These are phyloP conservation scores for Heliconius melpomene DNA, from an alignment of 1,140 invertebrate species.

Conservation along the genomic window DNA sequence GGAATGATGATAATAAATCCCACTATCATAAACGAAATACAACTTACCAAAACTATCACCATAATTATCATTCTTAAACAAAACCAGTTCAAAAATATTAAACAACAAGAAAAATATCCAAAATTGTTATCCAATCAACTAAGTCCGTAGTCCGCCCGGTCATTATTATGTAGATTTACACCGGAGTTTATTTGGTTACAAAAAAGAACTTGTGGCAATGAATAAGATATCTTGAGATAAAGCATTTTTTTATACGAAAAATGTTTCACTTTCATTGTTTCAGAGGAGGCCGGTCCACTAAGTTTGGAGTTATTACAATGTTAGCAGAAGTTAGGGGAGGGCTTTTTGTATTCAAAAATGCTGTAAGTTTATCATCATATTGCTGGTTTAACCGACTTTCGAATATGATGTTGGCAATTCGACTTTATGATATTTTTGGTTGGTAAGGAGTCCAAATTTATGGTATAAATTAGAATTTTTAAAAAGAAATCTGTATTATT, in stretches of 20 bases:
- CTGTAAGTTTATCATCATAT: constrained; percentile 1
- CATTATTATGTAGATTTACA: constrained; percentile 35
- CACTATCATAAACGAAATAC: background rate
- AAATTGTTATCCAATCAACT: constrained; percentile 36
- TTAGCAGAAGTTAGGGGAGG: background rate
- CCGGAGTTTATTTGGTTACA: constrained; percentile 37
- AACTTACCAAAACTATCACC: background rate
- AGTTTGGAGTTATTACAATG: constrained; percentile 10
- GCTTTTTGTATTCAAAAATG: constrained; percentile 9
- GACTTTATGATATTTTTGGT: background rate
- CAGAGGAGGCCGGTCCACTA: constrained; percentile 5
- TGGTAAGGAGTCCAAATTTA: no score
- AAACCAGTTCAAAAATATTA: background rate
- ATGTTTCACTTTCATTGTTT: background rate
- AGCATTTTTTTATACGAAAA: background rate
- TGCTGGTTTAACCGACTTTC: background rate
- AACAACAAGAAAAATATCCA: constrained; percentile 10
- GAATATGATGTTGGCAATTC: background rate
- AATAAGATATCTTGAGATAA: constrained; percentile 24
- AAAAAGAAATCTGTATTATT: no score
- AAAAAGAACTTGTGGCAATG: constrained; percentile 34
- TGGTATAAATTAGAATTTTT: no score
- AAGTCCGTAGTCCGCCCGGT: constrained; percentile 16
- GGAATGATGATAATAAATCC: background rate
- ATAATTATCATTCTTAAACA: background rate